Conservation (phyloP, 1,140 invertebrate genomes). For the Saxidomus purpurata region DNA sequence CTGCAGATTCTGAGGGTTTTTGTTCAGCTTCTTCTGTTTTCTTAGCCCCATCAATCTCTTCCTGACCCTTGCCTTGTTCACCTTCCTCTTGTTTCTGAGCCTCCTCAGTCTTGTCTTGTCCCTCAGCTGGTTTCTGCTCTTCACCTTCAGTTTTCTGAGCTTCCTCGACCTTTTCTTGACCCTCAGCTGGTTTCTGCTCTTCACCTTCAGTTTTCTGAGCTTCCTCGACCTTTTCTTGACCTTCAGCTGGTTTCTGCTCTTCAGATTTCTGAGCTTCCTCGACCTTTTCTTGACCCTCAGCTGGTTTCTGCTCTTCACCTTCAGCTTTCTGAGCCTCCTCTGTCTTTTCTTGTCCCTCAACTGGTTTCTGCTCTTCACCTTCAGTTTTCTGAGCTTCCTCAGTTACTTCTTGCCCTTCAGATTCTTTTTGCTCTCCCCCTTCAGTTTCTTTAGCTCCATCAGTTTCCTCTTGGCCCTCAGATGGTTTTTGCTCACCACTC, state of each 20-base stretch:
- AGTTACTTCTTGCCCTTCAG: constrained; percentile 58
- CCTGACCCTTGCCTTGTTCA: constrained; percentile 44
- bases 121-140: constrained; percentile 48
- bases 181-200: constrained; percentile 21
- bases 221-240: constrained; percentile 52
- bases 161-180: neutral
- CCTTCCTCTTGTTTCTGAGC: constrained; percentile 61
- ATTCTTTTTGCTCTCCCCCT: constrained; percentile 17
- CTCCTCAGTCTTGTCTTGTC: constrained; percentile 42
- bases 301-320: constrained; percentile 24
- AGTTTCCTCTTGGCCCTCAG: constrained; percentile 62
- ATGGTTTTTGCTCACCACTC: constrained; percentile 5
- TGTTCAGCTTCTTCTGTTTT: constrained; percentile 24
- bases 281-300: constrained; percentile 51
- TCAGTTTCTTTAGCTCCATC: constrained; percentile 4
- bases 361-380: constrained; percentile 14
- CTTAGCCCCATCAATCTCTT: constrained; percentile 42
- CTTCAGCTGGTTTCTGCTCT: constrained; percentile 34
- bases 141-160: constrained; percentile 13
- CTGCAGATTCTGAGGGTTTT: neutral
- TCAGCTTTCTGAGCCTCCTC: neutral
- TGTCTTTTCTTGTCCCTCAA: neutral
- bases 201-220: neutral
- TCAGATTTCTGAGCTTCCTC: constrained; percentile 63
- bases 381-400: constrained; percentile 10